These are phyloP conservation scores for Halcyon senegalensis DNA, from an alignment of 2,113 vertebrate genomes.

Conservation along the genomic window DNA sequence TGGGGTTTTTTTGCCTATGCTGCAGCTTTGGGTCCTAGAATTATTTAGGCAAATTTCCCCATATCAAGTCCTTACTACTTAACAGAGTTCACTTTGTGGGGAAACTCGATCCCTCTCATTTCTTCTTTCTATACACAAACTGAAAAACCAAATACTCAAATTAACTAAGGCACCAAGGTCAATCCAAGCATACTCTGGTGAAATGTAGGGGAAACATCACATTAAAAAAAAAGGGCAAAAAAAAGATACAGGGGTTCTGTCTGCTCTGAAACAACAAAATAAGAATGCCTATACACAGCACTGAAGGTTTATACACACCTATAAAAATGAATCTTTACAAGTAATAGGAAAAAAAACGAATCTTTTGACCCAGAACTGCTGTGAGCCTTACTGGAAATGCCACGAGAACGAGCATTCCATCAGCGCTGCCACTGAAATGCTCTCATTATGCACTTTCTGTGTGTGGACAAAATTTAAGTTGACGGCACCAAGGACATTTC, in stretches of 20 bases:
- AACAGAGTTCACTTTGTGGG: neutral
- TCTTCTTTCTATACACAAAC: neutral
- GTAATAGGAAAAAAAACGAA: neutral
- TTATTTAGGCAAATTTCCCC: neutral
- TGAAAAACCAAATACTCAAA: neutral
- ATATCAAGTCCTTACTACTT: neutral
- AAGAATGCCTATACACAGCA: neutral
- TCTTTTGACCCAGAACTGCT: neutral
- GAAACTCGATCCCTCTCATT: neutral
- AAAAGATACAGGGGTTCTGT: neutral
- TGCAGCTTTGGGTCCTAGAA: neutral
- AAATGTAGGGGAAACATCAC: neutral
- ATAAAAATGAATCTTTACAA: neutral
- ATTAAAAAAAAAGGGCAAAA: accelerated
- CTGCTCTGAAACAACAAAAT: neutral
- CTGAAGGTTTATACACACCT: neutral
- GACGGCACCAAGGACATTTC: conserved; percentile 23
- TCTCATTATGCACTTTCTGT: neutral
- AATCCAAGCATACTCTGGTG: neutral
- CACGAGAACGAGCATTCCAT: neutral
- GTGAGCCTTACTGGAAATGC: neutral
- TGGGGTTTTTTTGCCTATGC: neutral
- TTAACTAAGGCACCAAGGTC: neutral
- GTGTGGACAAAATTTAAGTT: conserved; percentile 3
- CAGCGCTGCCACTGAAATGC: neutral